These are phyloP conservation scores for Sorex maritimensis DNA, from an alignment of 2,797 vertebrate species.

Conservation along the genomic window DNA sequence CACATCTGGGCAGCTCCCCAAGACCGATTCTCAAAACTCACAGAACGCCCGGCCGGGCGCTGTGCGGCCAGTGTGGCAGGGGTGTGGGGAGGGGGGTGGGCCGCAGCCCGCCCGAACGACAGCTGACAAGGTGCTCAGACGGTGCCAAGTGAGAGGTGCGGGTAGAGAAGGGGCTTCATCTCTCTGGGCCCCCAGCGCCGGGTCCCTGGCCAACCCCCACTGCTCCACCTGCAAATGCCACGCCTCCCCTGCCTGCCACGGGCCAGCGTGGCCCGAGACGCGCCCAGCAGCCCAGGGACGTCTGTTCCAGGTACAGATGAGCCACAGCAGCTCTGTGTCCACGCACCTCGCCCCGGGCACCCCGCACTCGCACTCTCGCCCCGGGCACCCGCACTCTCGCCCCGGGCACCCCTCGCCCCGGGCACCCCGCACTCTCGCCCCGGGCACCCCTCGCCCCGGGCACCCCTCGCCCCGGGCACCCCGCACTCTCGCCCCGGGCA, in stretches of 20 bases:
- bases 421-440: too few species aligned
- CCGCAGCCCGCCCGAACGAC: too few species aligned
- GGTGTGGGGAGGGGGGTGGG: slow-evolving; percentile 18
- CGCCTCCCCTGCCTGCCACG: neutral
- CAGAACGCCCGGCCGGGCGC: slow-evolving; percentile 66
- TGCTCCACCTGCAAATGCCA: too few species aligned
- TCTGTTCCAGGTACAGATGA: neutral
- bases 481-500: too few species aligned
- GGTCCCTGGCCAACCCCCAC: neutral
- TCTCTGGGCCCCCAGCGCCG: too few species aligned
- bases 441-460: too few species aligned
- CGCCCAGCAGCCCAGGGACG: neutral
- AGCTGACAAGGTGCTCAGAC: too few species aligned
- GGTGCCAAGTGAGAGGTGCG: neutral
- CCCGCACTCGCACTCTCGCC: too few species aligned
- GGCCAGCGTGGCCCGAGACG: neutral
- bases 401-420: too few species aligned
- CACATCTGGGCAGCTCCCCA: slow-evolving; percentile 76
- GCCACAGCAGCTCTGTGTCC: neutral
- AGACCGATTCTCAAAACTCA: slow-evolving; percentile 83
- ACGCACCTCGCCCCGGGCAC: too few species aligned
- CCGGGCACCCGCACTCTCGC: too few species aligned
- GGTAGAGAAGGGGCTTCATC: neutral
- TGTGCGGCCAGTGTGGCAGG: slow-evolving; percentile 47
- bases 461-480: too few species aligned